Conservation (phyloP, 1,140 invertebrate genomes). For the Drosophila gunungcola region DNA sequence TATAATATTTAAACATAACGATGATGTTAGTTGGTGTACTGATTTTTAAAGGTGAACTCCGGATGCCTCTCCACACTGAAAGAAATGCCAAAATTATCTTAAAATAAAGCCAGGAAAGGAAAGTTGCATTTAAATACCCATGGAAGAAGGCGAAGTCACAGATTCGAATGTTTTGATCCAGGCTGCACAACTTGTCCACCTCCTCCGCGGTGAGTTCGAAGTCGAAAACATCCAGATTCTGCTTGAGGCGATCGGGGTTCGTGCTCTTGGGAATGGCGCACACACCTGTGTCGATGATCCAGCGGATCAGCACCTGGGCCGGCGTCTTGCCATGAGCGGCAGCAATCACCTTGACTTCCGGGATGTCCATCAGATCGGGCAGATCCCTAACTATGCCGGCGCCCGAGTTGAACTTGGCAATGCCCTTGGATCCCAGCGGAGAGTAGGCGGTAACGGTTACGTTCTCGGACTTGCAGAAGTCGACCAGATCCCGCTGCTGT, state of each 20-base stretch:
- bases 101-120: not conserved
- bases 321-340: conserved; percentile 88
- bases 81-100: conserved; percentile 84
- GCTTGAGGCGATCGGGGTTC: conserved; percentile 89
- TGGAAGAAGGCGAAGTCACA: conserved; percentile 88
- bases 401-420: conserved; percentile 85
- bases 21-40: conserved; percentile 53
- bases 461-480: conserved; percentile 89
- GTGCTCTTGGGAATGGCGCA: conserved; percentile 94
- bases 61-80: conserved; percentile 88
- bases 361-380: conserved; percentile 89
- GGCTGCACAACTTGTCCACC: conserved; percentile 85
- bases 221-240: conserved; percentile 88
- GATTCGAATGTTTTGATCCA: conserved; percentile 89
- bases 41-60: conserved; percentile 86
- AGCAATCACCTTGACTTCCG: conserved; percentile 89
- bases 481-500: conserved; percentile 91
- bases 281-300: conserved; percentile 90
- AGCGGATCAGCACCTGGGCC: conserved; percentile 92
- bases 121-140: conserved; percentile 62
- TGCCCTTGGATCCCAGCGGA: conserved; percentile 91
- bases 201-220: conserved; percentile 87
- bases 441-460: conserved; percentile 93
- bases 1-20: too few relatives aligned
- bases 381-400: conserved; percentile 85